Evolutionary conservation across 2,113 vertebrate species (phyloP).

Genomic region (Dascyllus trimaculatus): DNA sequence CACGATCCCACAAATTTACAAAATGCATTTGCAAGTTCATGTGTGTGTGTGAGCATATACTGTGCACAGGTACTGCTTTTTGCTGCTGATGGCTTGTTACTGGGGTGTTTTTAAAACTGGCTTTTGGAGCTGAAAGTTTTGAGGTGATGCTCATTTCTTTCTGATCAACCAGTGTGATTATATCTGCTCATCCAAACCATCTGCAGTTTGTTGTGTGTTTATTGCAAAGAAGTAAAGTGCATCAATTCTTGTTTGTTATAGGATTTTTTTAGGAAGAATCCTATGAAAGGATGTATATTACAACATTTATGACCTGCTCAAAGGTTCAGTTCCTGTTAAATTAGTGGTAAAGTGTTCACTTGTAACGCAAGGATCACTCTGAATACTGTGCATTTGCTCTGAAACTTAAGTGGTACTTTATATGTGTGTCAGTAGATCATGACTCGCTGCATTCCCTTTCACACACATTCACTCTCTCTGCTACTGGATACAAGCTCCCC

Average conservation of each 20-base stretch:
- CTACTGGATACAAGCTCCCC: constrained; percentile 2
- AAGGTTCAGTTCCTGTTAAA: neutral
- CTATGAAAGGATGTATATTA: no score
- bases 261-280: no score
- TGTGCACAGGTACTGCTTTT: no score
- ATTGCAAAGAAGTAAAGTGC: no score
- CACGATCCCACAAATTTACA: neutral
- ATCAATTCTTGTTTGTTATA: no score
- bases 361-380: neutral
- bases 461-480: constrained; percentile 9
- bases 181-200: neutral
- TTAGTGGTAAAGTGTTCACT: neutral
- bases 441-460: constrained; percentile 20
- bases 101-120: no score
- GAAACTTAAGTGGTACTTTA: neutral
- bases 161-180: neutral
- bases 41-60: neutral
- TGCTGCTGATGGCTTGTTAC: no score
- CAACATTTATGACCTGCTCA: neutral
- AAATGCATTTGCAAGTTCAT: neutral
- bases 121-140: no score
- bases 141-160: neutral
- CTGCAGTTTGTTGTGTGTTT: no score
- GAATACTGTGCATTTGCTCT: neutral
- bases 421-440: constrained; percentile 40